Conservation (phyloP, 2,113 vertebrate genomes). For the Abramis brama region DNA sequence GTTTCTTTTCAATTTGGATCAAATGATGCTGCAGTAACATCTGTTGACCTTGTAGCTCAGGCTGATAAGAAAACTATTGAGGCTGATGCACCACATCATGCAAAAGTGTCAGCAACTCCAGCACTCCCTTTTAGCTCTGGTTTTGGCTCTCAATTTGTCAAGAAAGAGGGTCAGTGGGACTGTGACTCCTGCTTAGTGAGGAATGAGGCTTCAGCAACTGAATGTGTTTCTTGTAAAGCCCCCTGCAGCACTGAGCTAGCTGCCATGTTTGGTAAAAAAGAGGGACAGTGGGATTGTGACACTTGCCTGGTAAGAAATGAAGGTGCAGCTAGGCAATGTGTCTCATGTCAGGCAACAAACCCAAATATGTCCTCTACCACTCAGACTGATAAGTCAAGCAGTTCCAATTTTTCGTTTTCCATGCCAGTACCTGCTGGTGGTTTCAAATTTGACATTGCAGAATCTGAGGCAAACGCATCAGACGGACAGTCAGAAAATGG, state of each 20-base stretch:
- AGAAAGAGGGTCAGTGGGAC: conserved; percentile 81
- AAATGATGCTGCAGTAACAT: conserved; percentile 37
- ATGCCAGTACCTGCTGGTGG: conserved; percentile 71
- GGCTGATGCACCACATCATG: not conserved
- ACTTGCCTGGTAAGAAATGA: conserved; percentile 81
- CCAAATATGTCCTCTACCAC: conserved; percentile 69
- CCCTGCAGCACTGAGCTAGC: conserved; percentile 72
- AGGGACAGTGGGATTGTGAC: conserved; percentile 85
- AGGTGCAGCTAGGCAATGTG: conserved; percentile 71
- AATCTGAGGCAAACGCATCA: conserved; percentile 63
- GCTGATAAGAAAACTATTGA: conserved; percentile 74
- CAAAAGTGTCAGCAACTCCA: conserved; percentile 26
- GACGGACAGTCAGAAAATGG: conserved; percentile 60
- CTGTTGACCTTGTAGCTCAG: conserved; percentile 72
- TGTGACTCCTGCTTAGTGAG: conserved; percentile 75
- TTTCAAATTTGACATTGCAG: conserved; percentile 91
- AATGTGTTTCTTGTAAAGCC: conserved; percentile 76
- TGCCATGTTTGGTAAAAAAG: conserved; percentile 79
- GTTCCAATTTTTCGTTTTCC: conserved; percentile 84
- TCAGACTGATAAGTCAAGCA: conserved; percentile 72
- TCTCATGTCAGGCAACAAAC: conserved; percentile 78
- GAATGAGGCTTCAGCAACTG: conserved; percentile 76
- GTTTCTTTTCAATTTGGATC: conserved; percentile 78
- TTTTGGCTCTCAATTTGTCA: conserved; percentile 54
- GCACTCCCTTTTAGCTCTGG: conserved; percentile 9